Percentiles rank a stretch among this genome's conserved stretches.
Evolutionary conservation across 2,797 vertebrate species (phyloP).

Genomic region (Syngnathus rostellatus): DNA sequence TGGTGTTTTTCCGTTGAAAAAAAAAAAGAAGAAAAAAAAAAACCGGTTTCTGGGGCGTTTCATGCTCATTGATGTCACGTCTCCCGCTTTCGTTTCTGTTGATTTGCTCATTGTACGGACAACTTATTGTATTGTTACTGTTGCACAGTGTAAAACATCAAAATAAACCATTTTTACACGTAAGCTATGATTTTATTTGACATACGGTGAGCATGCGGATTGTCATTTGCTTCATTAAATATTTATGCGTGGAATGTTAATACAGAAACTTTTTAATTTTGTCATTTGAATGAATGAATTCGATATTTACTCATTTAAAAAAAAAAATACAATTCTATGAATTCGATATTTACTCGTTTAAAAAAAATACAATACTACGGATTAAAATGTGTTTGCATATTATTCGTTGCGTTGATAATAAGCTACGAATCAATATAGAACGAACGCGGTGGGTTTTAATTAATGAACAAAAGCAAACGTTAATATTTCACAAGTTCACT

Average conservation of each 20-base stretch:
- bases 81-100: constrained; percentile 60
- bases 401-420: not conserved
- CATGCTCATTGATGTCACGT: constrained; percentile 56
- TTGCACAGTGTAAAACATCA: constrained; percentile 80
- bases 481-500: too few relatives aligned
- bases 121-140: constrained; percentile 80
- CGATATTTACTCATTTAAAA: not conserved
- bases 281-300: not conserved
- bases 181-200: constrained; percentile 15
- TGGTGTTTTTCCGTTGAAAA: constrained; percentile 37
- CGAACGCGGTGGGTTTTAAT: not conserved
- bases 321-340: not conserved
- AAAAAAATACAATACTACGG: not conserved
- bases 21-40: constrained; percentile 31
- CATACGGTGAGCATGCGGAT: not conserved
- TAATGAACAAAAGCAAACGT: too few relatives aligned
- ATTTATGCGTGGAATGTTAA: not conserved
- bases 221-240: not conserved
- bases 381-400: not conserved
- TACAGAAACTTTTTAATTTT: not conserved
- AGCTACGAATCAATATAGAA: not conserved
- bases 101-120: constrained; percentile 75
- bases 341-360: not conserved
- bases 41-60: constrained; percentile 47
- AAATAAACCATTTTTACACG: constrained; percentile 82